phyloP scores from a whole-genome alignment of 2,113 vertebrate genomes.

The Grus americana region DNA sequence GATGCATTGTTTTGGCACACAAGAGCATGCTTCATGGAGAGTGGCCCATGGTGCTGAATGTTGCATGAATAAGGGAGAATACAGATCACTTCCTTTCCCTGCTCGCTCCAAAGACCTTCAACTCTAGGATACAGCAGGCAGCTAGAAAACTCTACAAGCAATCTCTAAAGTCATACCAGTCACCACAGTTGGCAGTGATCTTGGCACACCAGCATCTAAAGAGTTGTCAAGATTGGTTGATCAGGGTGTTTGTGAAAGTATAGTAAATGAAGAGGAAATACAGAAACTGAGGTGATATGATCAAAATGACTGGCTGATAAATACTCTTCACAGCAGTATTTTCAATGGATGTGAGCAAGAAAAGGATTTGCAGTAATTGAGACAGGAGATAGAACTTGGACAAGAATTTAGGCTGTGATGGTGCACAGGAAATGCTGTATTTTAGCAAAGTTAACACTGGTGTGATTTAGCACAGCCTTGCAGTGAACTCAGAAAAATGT shows the following conservation, averaged over 20 bases:
- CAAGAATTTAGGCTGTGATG: neutral
- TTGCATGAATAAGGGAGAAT: neutral
- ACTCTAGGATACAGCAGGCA: neutral
- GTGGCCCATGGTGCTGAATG: neutral
- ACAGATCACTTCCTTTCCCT: neutral
- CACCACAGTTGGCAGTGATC: neutral
- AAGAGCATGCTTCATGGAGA: neutral
- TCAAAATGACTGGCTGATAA: neutral
- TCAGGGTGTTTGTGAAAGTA: neutral
- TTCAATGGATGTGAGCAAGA: neutral
- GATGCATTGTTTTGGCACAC: neutral
- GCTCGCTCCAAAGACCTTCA: neutral
- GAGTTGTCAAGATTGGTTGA: neutral
- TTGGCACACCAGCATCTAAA: neutral
- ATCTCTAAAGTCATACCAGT: neutral
- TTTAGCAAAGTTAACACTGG: neutral
- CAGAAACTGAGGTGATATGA: neutral
- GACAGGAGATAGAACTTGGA: neutral
- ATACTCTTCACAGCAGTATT: neutral
- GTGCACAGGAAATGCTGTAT: neutral
- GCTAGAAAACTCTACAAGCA: neutral
- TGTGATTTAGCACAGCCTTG: neutral
- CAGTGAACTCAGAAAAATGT: neutral
- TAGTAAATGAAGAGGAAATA: neutral
- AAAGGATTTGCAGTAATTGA: neutral